Base-by-base conservation (phyloP, 2,888 invertebrate genomes). In the Drosophila atroscutellata region DNA sequence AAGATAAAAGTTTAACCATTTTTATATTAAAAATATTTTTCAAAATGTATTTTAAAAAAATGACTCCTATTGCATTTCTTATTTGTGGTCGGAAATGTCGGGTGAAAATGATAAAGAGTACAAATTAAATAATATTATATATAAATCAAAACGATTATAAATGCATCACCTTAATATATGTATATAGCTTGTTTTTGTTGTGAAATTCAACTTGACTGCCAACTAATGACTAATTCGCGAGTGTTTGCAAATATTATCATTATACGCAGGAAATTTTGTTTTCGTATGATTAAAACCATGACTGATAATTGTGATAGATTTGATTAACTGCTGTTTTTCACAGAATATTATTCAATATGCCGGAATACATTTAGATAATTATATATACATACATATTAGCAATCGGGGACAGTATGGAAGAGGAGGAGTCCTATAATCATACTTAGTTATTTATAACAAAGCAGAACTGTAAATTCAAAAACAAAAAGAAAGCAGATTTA, bases 21-120 rank as follows among this genome's bases (percentile, higher is more conserved):
- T 84, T 87, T 89, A 89, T 85, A 85, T 81, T 81, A 83, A 86
- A 81, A 86, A 76, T 86, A 84, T 89, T 89, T 85, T 85, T 81
- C 81, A 89, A 83, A 56, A 78, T 83, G 66, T 85, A 85, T 88
- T 83, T 83, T 71, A 83, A 88, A 71, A 39, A 47, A 62, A 20
- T 34, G 13, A 47, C 20, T 39, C 26, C 3, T 45, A 51, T 30
- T 15, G 36, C 5, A 50, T 58, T 49, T 56, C 9, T 20, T 59
- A 60, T 64, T 39, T 7, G 1, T 20, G 28, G 13, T n/a, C 3
- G 18, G 18, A 42, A 51, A 11, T 11, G n/a, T 36, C 18, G 20
- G 18, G 24, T 1, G 7, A 8, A 18, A 28, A 20, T 9, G 2
- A 9, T 18, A 11, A 28, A 1, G 4, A 37, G 2, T 9, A 9